Evolutionary conservation across 2,113 vertebrate species (phyloP).

Genomic region (Pituophis catenifer): DNA sequence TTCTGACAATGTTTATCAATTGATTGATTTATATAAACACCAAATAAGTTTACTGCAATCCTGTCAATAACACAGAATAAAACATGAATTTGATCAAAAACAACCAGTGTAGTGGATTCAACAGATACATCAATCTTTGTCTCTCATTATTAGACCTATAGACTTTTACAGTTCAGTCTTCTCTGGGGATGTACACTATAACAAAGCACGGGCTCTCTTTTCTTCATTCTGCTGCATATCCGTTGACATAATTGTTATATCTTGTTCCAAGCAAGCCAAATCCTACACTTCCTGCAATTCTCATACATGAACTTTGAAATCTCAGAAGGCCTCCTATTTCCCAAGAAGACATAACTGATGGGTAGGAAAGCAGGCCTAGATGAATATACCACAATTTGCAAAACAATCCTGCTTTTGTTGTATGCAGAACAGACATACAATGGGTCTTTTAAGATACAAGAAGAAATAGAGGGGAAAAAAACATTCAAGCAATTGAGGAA

Average conservation of each 20-base stretch:
- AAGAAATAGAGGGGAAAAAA: neutral
- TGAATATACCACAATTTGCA: neutral
- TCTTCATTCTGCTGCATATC: neutral
- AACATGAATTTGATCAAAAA: rapidly evolving
- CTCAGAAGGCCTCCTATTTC: neutral
- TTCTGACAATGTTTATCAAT: neutral
- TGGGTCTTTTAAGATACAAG: neutral
- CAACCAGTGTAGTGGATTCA: rapidly evolving
- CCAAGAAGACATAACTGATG: neutral
- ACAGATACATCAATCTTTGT: rapidly evolving
- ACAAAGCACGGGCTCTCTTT: neutral
- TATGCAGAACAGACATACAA: neutral
- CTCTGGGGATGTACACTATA: neutral
- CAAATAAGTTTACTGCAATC: neutral
- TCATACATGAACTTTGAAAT: conserved; percentile 23
- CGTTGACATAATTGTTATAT: neutral
- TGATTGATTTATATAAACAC: rapidly evolving
- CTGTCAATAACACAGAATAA: neutral
- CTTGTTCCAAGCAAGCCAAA: neutral
- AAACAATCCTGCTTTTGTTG: neutral
- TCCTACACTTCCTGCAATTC: neutral
- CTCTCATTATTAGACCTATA: neutral
- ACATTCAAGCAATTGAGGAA: conserved; percentile 32
- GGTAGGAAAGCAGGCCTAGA: neutral
- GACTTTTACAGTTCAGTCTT: neutral